These are phyloP conservation scores for Chiroxiphia lanceolata DNA, from an alignment of 2,797 vertebrate species.

Conservation along the genomic window DNA sequence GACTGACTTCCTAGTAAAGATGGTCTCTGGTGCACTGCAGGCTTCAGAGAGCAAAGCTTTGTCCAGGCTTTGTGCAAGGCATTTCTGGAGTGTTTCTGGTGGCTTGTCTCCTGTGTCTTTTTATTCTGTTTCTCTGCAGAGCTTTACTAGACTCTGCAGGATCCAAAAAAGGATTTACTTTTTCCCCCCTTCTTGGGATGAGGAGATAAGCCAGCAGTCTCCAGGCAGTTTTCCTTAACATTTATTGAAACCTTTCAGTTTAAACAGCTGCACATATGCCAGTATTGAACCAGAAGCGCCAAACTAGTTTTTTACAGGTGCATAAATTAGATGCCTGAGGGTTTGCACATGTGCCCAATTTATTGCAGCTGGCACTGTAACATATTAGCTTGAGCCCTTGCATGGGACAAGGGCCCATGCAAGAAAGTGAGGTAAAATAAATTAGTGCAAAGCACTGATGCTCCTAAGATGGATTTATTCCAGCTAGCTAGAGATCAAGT, in stretches of 20 bases:
- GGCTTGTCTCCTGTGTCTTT: neutral
- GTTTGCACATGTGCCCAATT: neutral
- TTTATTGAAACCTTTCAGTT: neutral
- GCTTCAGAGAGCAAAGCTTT: neutral
- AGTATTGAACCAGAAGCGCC: neutral
- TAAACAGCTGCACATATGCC: neutral
- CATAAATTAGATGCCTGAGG: constrained; percentile 5
- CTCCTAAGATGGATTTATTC: neutral
- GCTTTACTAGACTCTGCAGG: neutral
- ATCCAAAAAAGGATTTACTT: neutral
- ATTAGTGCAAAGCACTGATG: neutral
- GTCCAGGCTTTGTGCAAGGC: neutral
- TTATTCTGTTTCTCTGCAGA: neutral
- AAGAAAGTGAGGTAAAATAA: neutral
- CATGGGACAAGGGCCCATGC: too few relatives aligned
- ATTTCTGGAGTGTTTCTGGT: neutral
- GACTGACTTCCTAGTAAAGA: neutral
- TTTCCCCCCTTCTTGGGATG: neutral
- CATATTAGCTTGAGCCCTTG: neutral
- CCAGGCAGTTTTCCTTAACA: neutral
- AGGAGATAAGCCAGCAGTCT: neutral
- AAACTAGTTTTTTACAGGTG: neutral
- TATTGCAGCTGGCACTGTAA: neutral
- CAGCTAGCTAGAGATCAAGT: neutral
- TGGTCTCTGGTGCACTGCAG: neutral